A percentile compares a stretch with the other conserved stretches of the same genome.
Evolutionary conservation across 2,888 invertebrate genomes (phyloP).

Genomic region (Bhutanitis thaidina): DNA sequence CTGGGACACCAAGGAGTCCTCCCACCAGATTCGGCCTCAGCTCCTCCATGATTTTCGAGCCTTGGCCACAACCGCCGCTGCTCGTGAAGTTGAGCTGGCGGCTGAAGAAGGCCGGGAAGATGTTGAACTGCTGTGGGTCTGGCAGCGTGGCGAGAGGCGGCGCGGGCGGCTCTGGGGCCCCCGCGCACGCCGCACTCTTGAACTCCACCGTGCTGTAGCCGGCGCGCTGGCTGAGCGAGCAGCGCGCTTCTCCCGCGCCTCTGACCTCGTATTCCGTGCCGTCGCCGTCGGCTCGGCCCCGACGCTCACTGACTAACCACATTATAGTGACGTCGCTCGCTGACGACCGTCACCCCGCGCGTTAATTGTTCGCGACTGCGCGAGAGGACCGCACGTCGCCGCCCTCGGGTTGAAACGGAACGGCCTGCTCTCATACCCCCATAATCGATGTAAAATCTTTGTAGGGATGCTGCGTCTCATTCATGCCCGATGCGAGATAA

Average conservation of each 20-base stretch:
- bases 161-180: slow-evolving; percentile 75
- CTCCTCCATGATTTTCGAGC: slow-evolving; percentile 91
- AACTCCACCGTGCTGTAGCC: slow-evolving; percentile 90
- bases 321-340: slow-evolving; percentile 79
- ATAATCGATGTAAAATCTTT: slow-evolving; percentile 73
- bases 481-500: slow-evolving; percentile 43
- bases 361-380: slow-evolving; percentile 78
- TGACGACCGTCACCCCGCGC: slow-evolving; percentile 64
- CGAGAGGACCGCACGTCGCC: slow-evolving; percentile 61
- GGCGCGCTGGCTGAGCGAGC: slow-evolving; percentile 69
- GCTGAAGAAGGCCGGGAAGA: slow-evolving; percentile 94
- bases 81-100: slow-evolving; percentile 91
- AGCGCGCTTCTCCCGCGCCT: slow-evolving; percentile 68
- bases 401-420: slow-evolving; percentile 66
- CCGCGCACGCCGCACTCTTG: slow-evolving; percentile 87
- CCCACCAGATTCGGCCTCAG: slow-evolving; percentile 90
- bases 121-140: slow-evolving; percentile 92
- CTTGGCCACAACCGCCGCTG: slow-evolving; percentile 84
- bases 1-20: slow-evolving; percentile 88
- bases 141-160: slow-evolving; percentile 80
- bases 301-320: slow-evolving; percentile 83
- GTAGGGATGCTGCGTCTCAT: slow-evolving; percentile 68
- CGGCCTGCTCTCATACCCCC: slow-evolving; percentile 62
- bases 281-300: slow-evolving; percentile 79
- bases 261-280: slow-evolving; percentile 62